phyloP scores from a whole-genome alignment of 2,888 invertebrate species.

The Monochamus alternatus region DNA sequence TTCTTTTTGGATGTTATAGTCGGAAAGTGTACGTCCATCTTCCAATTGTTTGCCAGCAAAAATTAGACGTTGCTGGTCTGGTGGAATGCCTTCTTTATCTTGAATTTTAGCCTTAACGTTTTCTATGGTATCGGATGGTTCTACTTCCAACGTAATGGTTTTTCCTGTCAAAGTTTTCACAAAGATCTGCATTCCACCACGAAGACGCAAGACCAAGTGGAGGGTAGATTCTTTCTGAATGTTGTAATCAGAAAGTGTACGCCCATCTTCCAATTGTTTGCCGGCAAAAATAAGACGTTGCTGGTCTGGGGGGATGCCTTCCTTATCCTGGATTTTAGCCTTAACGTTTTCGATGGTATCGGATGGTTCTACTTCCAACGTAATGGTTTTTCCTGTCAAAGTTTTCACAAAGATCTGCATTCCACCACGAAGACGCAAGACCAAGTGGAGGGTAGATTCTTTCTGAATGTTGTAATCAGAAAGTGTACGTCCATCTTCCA shows the following conservation, averaged over 20 bases:
- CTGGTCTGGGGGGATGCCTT: slow-evolving; percentile 92
- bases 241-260: slow-evolving; percentile 93
- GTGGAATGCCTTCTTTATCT: slow-evolving; percentile 75
- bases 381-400: slow-evolving; percentile 93
- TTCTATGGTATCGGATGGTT: slow-evolving; percentile 93
- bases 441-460: slow-evolving; percentile 95
- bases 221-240: slow-evolving; percentile 96
- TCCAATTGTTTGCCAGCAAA: slow-evolving; percentile 96
- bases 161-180: slow-evolving; percentile 95
- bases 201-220: slow-evolving; percentile 92
- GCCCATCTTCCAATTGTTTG: slow-evolving; percentile 94
- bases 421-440: slow-evolving; percentile 83
- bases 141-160: slow-evolving; percentile 94
- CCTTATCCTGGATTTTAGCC: slow-evolving; percentile 92
- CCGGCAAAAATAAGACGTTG: slow-evolving; percentile 93
- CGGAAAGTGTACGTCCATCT: slow-evolving; percentile 90
- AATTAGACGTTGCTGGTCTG: slow-evolving; percentile 82
- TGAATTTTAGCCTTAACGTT: slow-evolving; percentile 95
- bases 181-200: slow-evolving; percentile 98
- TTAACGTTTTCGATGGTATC: slow-evolving; percentile 97
- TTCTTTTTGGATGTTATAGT: slow-evolving; percentile 96
- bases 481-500: slow-evolving; percentile 93
- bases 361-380: slow-evolving; percentile 91
- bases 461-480: slow-evolving; percentile 96
- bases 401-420: slow-evolving; percentile 97